These are phyloP conservation scores for Aphelenchoides fujianensis DNA, from an alignment of 1,140 invertebrate genomes.

Conservation along the genomic window DNA sequence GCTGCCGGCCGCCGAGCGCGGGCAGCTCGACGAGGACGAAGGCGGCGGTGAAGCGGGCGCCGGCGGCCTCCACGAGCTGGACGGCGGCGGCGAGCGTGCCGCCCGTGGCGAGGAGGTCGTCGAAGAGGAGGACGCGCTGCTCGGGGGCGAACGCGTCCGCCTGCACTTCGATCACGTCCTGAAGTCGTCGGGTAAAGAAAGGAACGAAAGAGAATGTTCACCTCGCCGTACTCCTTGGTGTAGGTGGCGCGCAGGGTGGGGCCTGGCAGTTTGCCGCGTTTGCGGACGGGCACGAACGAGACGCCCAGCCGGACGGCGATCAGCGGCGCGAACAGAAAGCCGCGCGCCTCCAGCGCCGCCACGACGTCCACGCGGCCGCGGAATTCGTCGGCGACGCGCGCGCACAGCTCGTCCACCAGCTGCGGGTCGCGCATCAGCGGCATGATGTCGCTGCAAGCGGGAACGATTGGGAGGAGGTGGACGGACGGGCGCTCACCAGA, in stretches of 20 bases:
- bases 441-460: conserved; percentile 79
- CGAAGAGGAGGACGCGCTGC: conserved; percentile 77
- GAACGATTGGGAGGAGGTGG: background rate
- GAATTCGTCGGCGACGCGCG: conserved; percentile 70
- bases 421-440: conserved; percentile 74
- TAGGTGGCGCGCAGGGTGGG: conserved; percentile 72
- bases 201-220: too few relatives aligned
- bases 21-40: conserved; percentile 78
- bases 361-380: conserved; percentile 73
- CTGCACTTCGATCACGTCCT: conserved; percentile 86
- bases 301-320: conserved; percentile 76
- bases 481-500: conserved; percentile 69
- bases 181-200: conserved; percentile 45
- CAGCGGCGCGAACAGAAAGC: conserved; percentile 84
- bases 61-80: conserved; percentile 70
- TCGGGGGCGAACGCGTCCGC: conserved; percentile 70
- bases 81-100: conserved; percentile 77
- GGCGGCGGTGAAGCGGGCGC: conserved; percentile 72
- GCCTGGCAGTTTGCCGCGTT: conserved; percentile 91
- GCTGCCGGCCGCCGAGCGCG: conserved; percentile 72
- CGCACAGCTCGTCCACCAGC: conserved; percentile 72
- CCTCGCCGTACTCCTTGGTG: conserved; percentile 85
- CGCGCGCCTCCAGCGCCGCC: conserved; percentile 80
- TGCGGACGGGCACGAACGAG: conserved; percentile 85
- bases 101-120: conserved; percentile 89